Conservation (phyloP, 2,888 invertebrate species). For the Cepaea hortensis region DNA sequence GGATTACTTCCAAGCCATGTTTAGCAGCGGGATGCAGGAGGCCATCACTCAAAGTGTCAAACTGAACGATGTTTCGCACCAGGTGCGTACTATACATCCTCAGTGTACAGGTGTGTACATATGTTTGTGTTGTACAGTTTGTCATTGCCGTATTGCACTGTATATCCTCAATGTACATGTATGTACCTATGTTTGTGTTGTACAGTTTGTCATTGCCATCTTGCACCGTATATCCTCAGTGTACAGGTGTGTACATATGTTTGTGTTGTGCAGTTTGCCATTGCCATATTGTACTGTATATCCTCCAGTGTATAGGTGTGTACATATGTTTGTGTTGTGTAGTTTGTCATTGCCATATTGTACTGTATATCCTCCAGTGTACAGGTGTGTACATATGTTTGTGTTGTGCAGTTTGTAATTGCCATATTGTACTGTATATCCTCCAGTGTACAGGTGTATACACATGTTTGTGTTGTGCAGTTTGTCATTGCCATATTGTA, state of each 20-base stretch:
- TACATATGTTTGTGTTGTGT: neutral
- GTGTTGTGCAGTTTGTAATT: neutral
- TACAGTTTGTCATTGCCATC: neutral
- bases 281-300: neutral
- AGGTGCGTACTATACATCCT: constrained; percentile 20
- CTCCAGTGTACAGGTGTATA: neutral
- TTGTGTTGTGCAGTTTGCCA: neutral
- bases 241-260: neutral
- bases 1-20: constrained; percentile 47
- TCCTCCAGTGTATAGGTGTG: neutral
- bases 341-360: neutral
- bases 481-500: neutral
- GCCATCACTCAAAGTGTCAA: constrained; percentile 44
- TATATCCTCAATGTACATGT: neutral
- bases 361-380: neutral
- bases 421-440: neutral
- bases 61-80: constrained; percentile 43
- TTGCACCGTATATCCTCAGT: neutral
- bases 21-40: constrained; percentile 44
- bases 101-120: neutral
- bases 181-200: neutral
- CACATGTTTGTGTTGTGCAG: neutral
- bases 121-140: neutral
- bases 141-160: neutral
- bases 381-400: neutral